A percentile compares a stretch with the other conserved stretches of the same genome.
Conservation (phyloP, 2,888 invertebrate genomes). For the Helleia helle region DNA sequence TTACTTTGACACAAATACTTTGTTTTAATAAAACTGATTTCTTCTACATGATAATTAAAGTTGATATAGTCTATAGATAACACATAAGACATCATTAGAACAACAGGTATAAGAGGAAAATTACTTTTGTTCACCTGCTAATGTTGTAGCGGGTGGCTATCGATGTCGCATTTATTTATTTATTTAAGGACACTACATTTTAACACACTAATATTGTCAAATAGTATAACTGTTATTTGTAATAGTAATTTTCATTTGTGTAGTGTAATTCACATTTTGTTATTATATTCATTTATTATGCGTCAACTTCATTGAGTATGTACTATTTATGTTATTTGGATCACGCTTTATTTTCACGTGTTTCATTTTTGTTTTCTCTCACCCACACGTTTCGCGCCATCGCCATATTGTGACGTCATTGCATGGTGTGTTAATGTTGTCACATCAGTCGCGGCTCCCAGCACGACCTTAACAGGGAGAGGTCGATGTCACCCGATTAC, state of each 20-base stretch:
- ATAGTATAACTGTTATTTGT: background rate
- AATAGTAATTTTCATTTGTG: constrained; percentile 19
- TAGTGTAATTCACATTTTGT: constrained; percentile 9
- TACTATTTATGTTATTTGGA: background rate
- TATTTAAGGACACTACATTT: too few species aligned
- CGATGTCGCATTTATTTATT: too few species aligned
- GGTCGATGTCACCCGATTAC: constrained; percentile 82
- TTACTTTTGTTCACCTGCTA: too few species aligned
- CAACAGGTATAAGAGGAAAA: too few species aligned
- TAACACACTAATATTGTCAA: background rate
- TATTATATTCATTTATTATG: background rate
- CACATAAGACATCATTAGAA: too few species aligned
- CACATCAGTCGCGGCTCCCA: constrained; percentile 79
- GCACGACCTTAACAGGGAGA: constrained; percentile 78
- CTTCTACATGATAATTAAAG: too few species aligned
- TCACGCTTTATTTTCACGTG: constrained; percentile 24
- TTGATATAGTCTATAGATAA: too few species aligned
- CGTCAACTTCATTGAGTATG: constrained; percentile 2
- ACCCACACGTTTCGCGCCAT: constrained; percentile 25
- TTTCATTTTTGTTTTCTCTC: constrained; percentile 26
- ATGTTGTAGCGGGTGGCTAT: too few species aligned
- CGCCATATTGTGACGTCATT: constrained; percentile 62
- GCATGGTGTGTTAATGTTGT: constrained; percentile 47
- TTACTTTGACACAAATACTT: too few species aligned
- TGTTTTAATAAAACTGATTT: too few species aligned